Conservation (phyloP, 1,140 invertebrate species). For the Mycetomoellerius zeteki region DNA sequence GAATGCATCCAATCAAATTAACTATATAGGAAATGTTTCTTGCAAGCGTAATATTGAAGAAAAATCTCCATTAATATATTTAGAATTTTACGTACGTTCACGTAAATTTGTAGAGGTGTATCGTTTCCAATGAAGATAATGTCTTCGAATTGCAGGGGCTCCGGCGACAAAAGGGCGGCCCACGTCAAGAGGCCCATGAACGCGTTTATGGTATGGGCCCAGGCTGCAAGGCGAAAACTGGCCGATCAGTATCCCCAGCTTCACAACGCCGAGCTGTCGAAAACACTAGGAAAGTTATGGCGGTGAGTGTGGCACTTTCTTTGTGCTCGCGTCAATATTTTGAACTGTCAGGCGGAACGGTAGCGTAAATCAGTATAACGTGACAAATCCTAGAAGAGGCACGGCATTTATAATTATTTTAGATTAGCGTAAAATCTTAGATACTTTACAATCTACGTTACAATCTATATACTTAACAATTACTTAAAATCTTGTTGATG, state of each 20-base stretch:
- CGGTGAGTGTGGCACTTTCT: slow-evolving; percentile 89
- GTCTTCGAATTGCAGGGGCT: slow-evolving; percentile 87
- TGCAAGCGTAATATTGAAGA: background rate
- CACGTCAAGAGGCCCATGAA: slow-evolving; percentile 98
- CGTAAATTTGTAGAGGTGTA: slow-evolving; percentile 48
- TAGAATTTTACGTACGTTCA: background rate
- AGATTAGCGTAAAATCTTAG: background rate
- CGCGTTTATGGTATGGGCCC: slow-evolving; percentile 99
- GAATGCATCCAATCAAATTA: too few species aligned
- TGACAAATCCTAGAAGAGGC: background rate
- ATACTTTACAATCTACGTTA: background rate
- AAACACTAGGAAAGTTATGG: slow-evolving; percentile 96
- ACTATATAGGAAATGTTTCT: background rate
- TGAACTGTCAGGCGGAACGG: background rate
- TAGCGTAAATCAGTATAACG: background rate
- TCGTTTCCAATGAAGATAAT: slow-evolving; percentile 80
- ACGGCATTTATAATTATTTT: slow-evolving; percentile 4
- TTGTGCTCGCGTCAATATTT: slow-evolving; percentile 43
- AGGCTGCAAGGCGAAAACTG: slow-evolving; percentile 95
- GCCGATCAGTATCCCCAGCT: slow-evolving; percentile 96
- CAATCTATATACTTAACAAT: background rate
- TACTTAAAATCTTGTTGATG: background rate
- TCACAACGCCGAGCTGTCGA: slow-evolving; percentile 97
- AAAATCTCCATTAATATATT: background rate
- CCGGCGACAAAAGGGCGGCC: slow-evolving; percentile 96